Evolutionary conservation across 2,888 invertebrate genomes (phyloP).

Genomic region (Cataglyphis albicans): DNA sequence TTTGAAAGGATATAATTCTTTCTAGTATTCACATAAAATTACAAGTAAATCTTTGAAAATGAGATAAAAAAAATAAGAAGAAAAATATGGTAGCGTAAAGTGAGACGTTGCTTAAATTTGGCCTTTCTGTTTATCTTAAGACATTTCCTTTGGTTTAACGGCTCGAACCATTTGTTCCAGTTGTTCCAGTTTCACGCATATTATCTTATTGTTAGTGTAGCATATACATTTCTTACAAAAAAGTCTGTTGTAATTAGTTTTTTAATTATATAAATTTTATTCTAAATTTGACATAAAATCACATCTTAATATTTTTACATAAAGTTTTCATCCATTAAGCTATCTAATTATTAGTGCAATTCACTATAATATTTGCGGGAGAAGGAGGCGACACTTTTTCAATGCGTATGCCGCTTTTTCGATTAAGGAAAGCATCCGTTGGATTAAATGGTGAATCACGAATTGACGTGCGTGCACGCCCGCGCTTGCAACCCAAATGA

Average conservation of each 20-base stretch:
- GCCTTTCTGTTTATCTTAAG: neutral
- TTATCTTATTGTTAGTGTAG: neutral
- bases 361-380: neutral
- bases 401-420: neutral
- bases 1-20: neutral
- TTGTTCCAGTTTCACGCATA: neutral
- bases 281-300: neutral
- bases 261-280: neutral
- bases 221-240: neutral
- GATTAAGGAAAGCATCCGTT: constrained; percentile 42
- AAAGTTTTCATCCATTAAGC: neutral
- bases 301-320: neutral
- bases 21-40: neutral
- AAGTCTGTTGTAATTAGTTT: constrained; percentile 1
- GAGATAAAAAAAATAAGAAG: neutral
- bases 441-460: constrained; percentile 72
- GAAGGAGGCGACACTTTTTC: neutral
- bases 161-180: neutral
- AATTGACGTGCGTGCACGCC: constrained; percentile 55
- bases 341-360: neutral
- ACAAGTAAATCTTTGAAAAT: neutral
- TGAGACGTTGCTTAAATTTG: neutral
- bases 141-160: neutral
- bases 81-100: neutral
- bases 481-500: constrained; percentile 65